Base-by-base conservation (phyloP, 2,888 invertebrate genomes). In the Dolichomitus sp. region DNA sequence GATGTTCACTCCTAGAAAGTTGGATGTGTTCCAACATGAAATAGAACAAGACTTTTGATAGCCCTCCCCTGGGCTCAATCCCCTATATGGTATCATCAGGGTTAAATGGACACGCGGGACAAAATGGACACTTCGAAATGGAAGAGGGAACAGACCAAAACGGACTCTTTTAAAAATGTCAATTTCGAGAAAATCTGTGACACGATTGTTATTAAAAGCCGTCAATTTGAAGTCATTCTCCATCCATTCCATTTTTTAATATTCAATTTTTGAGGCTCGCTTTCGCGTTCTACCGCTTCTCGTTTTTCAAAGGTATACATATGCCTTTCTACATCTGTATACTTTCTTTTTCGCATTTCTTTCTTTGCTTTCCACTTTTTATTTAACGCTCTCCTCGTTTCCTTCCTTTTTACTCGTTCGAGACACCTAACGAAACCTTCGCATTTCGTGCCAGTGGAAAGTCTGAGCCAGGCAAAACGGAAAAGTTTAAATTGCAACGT, bases 401-500 rank as follows among this genome's bases (percentile, higher is more conserved):
- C 27, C n/a, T 14, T 7, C 27, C 42, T 61, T 50, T 73, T 54
- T 54, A 65, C 69, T 65, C 45, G 42, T 42, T 30, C 52, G 69
- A 74, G 59, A 65, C 50, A 17, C 45, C 69, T 37, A 77, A 50
- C 76, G 45, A 68, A 11, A 84, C 80, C 40, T 50, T 70, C 72
- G 59, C 42, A 23, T 54, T 74, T 45, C 37, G 59, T 12, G 37
- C 42, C 59, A 11, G 52, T 14, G 17, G 42, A 59, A 77, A 75
- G 75, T 75, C 65, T 54, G 72, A 84, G 52, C 75, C 84, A 78
- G 76, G 77, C 42, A 84, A 82, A 86, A 80, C 78, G 85, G 80
- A 86, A 87, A 88, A 90, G 88, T 88, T 89, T 87, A 87, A 89
- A 90, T 90, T 89, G 89, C 87, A 78, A 84, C 63, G 85, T 78